A percentile compares a stretch with the other conserved stretches of the same genome.
Conservation (phyloP, 2,113 vertebrate genomes). For the Vimba vimba region DNA sequence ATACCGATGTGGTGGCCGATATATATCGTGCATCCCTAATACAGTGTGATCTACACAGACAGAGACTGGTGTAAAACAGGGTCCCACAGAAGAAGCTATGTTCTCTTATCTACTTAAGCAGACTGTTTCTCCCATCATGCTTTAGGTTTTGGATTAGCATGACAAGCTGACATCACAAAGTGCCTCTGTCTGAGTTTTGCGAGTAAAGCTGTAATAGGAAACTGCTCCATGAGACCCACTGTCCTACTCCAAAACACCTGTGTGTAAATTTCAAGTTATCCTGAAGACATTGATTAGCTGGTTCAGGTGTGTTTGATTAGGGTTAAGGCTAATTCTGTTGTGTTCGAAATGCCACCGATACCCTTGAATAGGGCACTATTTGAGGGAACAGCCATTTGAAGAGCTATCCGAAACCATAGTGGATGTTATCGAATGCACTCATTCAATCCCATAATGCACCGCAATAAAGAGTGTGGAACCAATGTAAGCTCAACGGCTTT, state of each 20-base stretch:
- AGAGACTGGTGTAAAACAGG: neutral
- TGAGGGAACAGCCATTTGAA: too few species aligned
- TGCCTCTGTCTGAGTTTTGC: neutral
- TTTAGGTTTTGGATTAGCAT: conserved; percentile 25
- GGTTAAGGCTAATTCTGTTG: too few species aligned
- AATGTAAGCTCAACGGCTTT: too few species aligned
- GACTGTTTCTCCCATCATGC: neutral
- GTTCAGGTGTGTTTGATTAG: neutral
- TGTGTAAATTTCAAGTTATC: neutral
- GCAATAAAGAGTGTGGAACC: too few species aligned
- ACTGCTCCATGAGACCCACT: neutral
- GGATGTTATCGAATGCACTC: too few species aligned
- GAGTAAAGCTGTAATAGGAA: conserved; percentile 1
- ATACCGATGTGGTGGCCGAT: too few species aligned
- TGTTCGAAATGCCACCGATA: too few species aligned
- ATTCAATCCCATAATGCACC: too few species aligned
- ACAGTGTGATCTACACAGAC: neutral
- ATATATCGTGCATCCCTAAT: too few species aligned
- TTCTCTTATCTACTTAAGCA: neutral
- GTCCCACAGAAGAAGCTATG: neutral
- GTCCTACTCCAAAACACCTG: neutral
- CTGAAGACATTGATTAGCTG: neutral
- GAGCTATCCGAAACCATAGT: too few species aligned
- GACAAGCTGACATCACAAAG: conserved; percentile 33
- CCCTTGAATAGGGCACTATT: too few species aligned